These are phyloP conservation scores for Coptotermes formosanus DNA, from an alignment of 1,140 invertebrate genomes.

Conservation along the genomic window DNA sequence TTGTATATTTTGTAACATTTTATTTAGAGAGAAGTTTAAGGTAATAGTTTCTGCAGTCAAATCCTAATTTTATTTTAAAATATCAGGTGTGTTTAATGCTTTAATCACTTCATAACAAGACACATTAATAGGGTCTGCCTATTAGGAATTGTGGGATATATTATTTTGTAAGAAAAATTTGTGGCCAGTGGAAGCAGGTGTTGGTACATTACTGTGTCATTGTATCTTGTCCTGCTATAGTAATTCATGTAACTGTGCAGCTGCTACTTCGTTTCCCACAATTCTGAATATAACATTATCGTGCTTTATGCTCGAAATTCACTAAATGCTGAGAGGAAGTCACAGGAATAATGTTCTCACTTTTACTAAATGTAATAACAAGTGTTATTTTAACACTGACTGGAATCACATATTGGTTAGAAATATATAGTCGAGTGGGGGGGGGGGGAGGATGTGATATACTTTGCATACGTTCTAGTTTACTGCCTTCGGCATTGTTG, in stretches of 20 bases:
- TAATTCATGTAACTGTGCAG: conserved; percentile 13
- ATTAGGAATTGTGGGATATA: no score
- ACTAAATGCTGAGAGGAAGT: neutral
- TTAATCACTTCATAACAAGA: neutral
- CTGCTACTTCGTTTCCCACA: neutral
- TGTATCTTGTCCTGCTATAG: conserved; percentile 7
- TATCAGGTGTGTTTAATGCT: neutral
- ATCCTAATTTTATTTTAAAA: neutral
- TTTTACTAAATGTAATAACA: neutral
- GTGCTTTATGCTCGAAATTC: neutral
- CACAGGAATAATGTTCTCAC: conserved; percentile 17
- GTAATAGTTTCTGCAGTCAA: neutral
- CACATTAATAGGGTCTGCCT: no score
- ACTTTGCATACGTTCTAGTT: conserved; percentile 31
- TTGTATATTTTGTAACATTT: neutral
- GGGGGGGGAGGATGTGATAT: neutral
- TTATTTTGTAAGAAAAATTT: no score
- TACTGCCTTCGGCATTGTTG: conserved; percentile 33
- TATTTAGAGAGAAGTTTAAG: neutral
- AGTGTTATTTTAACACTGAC: no score
- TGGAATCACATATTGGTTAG: neutral
- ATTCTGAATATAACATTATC: neutral
- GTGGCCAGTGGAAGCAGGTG: neutral
- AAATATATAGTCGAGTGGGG: conserved; percentile 17
- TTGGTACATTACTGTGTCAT: neutral